Evolutionary conservation across 2,797 vertebrate species (phyloP), one percentile per base, ranked within the genome.

Genomic region (Coluber constrictor): DNA sequence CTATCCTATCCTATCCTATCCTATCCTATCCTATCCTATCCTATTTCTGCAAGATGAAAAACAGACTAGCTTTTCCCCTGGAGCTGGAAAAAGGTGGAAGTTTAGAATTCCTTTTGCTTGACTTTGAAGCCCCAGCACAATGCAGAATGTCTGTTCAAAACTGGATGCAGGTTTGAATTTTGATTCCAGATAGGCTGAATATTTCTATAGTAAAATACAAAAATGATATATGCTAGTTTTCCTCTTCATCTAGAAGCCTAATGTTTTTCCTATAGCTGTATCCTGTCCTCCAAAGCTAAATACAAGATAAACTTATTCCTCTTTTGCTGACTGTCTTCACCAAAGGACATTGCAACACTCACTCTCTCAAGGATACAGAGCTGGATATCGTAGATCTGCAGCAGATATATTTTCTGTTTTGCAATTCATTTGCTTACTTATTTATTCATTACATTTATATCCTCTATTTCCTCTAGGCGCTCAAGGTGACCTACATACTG

Each of bases 401-500:
- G 37, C 74, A 83, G 32, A 83, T 47, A 47, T 51, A 0, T 16
- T 93, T 10, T 92, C 79, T 4, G 91, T 88, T 87, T 91, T 86
- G 90, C 16, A 6, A 94, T 57, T 66, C 95, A 88, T 66, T 91
- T 37, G 0, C 92, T 93, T 92, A 91, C 20, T 83, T 47, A 47
- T 47, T 83, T 83, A 83, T 83, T 83, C 92, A 29, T 83, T 47
- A 47, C 9, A 47, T 83, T 47, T 83, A 47, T 47, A 79, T 79
- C 37, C 37, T 79, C 18, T 79, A 47, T 79, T 47, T 83, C 74
- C 37, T 83, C 37, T 25, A 83, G 37, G 37, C 70, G 23, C 15
- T 32, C n/a, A n/a, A 87, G 55, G 55, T 57, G 55, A 87, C 86
- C 86, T 18, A 87, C 54, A n/a, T 55, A n/a, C 27, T 87, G 18